A percentile compares a stretch with the other conserved stretches of the same genome.
These are phyloP conservation scores for Imbricaverruca yamaguchii DNA, from an alignment of 2,888 invertebrate species.

Conservation along the genomic window DNA sequence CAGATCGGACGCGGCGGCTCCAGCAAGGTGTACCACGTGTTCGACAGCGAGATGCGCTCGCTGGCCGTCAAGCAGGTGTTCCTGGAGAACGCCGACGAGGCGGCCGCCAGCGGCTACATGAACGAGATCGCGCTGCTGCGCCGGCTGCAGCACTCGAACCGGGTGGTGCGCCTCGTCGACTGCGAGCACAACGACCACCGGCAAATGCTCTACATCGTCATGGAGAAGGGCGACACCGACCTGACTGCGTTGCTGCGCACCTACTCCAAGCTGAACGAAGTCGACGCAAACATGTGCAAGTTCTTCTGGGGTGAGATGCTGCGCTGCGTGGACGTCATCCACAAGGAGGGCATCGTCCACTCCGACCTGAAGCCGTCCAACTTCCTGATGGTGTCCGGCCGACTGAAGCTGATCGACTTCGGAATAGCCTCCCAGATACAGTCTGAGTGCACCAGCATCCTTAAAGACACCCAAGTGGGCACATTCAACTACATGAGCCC, in stretches of 20 bases:
- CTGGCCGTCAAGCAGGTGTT: constrained; percentile 78
- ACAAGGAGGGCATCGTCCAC: constrained; percentile 86
- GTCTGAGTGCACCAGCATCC: constrained; percentile 78
- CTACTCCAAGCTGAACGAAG: constrained; percentile 40
- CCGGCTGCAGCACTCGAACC: constrained; percentile 68
- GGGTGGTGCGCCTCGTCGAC: constrained; percentile 75
- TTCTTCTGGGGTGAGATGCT: constrained; percentile 94
- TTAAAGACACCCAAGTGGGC: constrained; percentile 66
- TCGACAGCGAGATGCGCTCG: constrained; percentile 51
- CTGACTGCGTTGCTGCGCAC: constrained; percentile 63
- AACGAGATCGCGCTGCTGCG: constrained; percentile 80
- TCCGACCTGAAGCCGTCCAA: constrained; percentile 95
- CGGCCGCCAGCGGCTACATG: constrained; percentile 65
- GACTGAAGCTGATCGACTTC: constrained; percentile 92
- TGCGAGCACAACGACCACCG: constrained; percentile 63
- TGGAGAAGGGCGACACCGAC: constrained; percentile 91
- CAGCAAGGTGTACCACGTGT: constrained; percentile 69
- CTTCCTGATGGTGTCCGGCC: constrained; percentile 76
- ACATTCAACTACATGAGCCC: constrained; percentile 95
- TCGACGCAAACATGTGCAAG: constrained; percentile 67
- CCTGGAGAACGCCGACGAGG: constrained; percentile 60
- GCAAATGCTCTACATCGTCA: constrained; percentile 65
- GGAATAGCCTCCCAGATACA: constrained; percentile 87
- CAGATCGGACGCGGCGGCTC: constrained; percentile 83
- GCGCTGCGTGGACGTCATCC: constrained; percentile 80